Percentiles rank a stretch among this genome's conserved stretches.
phyloP scores from a whole-genome alignment of 2,888 invertebrate species.

The Cephus sareptanus region DNA sequence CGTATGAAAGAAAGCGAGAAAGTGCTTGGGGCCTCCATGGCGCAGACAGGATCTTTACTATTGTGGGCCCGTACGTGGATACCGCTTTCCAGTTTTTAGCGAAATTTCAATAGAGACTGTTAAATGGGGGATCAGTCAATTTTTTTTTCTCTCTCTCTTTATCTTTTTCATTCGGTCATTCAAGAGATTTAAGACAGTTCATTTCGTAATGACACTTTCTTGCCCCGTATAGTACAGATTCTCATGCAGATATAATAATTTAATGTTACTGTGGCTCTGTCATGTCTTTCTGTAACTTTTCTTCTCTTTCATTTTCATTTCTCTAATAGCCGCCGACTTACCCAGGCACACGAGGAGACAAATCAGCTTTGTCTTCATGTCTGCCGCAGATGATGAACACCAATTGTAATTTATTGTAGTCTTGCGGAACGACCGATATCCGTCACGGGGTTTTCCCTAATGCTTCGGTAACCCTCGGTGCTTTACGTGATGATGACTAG shows the following conservation, averaged over 20 bases:
- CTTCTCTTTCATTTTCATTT: background rate
- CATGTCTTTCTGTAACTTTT: background rate
- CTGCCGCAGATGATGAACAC: background rate
- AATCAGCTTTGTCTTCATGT: constrained; percentile 53
- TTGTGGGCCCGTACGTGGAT: constrained; percentile 19
- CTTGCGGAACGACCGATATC: background rate
- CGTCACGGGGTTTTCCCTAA: background rate
- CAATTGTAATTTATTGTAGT: background rate
- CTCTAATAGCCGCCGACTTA: constrained; percentile 36
- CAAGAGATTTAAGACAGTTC: background rate
- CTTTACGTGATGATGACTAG: constrained; percentile 57
- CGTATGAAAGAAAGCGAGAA: constrained; percentile 60
- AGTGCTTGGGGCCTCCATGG: constrained; percentile 37
- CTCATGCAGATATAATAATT: background rate
- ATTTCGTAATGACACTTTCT: background rate
- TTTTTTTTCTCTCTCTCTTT: background rate
- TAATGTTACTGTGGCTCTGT: background rate
- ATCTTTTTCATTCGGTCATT: background rate
- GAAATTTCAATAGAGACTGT: background rate
- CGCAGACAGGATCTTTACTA: constrained; percentile 20
- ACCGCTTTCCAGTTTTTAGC: constrained; percentile 35
- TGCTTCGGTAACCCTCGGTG: background rate
- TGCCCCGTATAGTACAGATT: background rate
- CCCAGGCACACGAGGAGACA: constrained; percentile 53
- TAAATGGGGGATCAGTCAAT: background rate